Conservation (phyloP, 2,888 invertebrate species). For the Acanthosepion esculentum region DNA sequence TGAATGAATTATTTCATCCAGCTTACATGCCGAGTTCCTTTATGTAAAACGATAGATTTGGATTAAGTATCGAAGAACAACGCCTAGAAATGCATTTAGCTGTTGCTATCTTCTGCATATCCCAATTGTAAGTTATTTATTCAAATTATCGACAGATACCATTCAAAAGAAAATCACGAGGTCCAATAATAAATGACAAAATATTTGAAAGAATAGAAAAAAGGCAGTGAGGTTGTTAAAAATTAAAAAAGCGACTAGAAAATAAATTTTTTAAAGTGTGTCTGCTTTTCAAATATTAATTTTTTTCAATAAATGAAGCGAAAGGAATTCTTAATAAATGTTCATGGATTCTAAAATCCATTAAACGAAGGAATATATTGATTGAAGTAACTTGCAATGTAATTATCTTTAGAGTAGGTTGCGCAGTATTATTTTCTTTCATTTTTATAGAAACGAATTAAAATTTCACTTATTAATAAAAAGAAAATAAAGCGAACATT, state of each 20-base stretch:
- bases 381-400: slow-evolving; percentile 1
- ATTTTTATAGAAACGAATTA: neutral
- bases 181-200: neutral
- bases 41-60: neutral
- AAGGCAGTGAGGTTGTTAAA: neutral
- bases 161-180: neutral
- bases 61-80: neutral
- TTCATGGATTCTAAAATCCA: slow-evolving; percentile 11
- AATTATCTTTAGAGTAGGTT: neutral
- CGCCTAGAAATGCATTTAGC: neutral
- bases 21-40: neutral
- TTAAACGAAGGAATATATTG: neutral
- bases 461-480: neutral
- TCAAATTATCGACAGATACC: neutral
- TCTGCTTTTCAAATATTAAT: neutral
- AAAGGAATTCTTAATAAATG: neutral
- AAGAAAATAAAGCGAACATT: neutral
- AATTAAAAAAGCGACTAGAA: neutral
- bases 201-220: neutral
- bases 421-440: neutral
- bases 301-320: neutral
- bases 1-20: neutral
- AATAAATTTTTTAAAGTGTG: neutral
- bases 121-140: neutral
- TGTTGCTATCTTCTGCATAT: neutral